Conservation (phyloP, 2,888 invertebrate genomes). For the Petrolisthes manimaculis region DNA sequence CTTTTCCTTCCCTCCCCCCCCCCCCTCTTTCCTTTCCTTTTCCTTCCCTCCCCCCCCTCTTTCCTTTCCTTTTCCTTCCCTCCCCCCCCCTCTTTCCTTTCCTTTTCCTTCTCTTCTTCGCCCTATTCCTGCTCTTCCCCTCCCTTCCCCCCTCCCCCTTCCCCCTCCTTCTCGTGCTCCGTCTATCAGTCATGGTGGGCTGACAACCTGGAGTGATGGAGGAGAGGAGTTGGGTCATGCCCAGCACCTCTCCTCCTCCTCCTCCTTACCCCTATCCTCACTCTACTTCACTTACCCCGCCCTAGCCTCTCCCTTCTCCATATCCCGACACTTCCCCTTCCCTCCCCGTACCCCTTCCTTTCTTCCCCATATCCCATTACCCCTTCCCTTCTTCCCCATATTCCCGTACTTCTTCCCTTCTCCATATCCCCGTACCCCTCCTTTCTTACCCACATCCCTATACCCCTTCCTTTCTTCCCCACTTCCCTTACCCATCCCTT, state of each 20-base stretch:
- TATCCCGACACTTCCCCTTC: too few relatives aligned
- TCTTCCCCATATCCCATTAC: background rate
- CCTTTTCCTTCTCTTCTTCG: background rate
- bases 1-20: background rate
- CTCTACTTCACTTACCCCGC: background rate
- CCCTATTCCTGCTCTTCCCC: background rate
- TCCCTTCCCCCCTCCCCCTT: too few relatives aligned
- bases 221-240: background rate
- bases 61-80: background rate
- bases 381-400: too few relatives aligned
- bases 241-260: background rate
- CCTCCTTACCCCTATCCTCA: background rate
- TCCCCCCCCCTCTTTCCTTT: too few relatives aligned
- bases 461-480: background rate
- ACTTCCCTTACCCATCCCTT: background rate
- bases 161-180: background rate
- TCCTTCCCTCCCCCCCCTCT: too few relatives aligned
- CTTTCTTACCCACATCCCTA: background rate
- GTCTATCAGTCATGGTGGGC: background rate
- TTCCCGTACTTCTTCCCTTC: too few relatives aligned
- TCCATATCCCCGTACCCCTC: background rate
- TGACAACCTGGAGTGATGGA: constrained; percentile 5
- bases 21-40: too few relatives aligned
- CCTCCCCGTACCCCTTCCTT: background rate
- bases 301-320: background rate